phyloP scores from a whole-genome alignment of 2,888 invertebrate species.

The Cataglyphis albicans region DNA sequence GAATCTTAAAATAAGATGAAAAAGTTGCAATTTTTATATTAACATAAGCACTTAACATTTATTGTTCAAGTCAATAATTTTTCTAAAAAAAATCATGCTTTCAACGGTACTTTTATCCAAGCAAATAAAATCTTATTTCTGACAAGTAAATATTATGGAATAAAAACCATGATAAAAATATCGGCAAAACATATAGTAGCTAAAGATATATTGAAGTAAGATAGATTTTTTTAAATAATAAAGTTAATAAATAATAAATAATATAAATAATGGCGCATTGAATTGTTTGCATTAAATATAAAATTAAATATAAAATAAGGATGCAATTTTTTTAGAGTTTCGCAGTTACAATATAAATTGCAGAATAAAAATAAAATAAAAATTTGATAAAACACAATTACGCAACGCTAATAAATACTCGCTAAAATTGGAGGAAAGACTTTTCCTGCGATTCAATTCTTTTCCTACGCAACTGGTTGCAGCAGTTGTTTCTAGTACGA shows the following conservation, averaged over 20 bases:
- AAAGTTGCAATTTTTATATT: not conserved
- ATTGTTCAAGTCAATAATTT: not conserved
- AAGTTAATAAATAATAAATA: not conserved
- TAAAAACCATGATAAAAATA: not conserved
- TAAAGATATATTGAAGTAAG: not conserved
- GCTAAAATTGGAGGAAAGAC: not conserved
- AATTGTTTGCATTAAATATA: not conserved
- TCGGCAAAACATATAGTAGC: not conserved
- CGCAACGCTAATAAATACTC: no score
- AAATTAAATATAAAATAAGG: not conserved
- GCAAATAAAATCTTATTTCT: not conserved
- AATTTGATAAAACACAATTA: not conserved
- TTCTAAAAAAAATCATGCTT: not conserved
- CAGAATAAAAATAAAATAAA: not conserved
- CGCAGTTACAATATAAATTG: not conserved
- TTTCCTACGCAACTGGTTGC: not conserved
- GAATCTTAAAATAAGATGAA: not conserved
- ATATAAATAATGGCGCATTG: not conserved
- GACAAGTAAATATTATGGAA: not conserved
- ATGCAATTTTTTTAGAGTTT: not conserved
- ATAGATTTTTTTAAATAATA: not conserved
- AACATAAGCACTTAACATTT: not conserved
- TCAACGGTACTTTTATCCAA: not conserved
- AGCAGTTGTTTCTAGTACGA: conserved; percentile 13
- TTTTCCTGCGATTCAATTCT: not conserved